Evolutionary conservation across 2,888 invertebrate species (phyloP), one percentile per base, ranked within the genome.

Genomic region (Venustoraphidia nigricollis): DNA sequence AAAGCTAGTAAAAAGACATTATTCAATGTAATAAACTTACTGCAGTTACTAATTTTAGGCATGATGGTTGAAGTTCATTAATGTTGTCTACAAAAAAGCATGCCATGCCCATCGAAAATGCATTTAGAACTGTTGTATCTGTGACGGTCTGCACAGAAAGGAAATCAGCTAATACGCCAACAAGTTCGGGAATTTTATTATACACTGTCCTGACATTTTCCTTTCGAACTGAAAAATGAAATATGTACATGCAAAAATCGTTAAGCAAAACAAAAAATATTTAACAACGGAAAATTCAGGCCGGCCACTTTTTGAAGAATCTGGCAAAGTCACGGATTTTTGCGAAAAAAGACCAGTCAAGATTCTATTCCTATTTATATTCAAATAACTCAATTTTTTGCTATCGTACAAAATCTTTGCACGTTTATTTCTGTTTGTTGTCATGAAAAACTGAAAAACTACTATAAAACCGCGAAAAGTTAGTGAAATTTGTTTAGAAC

Each of bases 1-100:
- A n/a, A n/a, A n/a, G n/a, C n/a, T n/a, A n/a, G n/a, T n/a, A n/a
- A 27, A 6, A 3, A 27, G 27, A 27, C 6, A 27, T 27, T 3
- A 27, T 27, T 27, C 13, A 35, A 45, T 3, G 36, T 36, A 45
- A 38, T 36, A 10, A 10, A 67, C 72, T 71, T 63, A 85, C 85
- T 64, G 86, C 89, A 47, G 95, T 95, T 47, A 97, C 93, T 50
- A 98, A 79, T 64, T 93, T 93, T 60, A 99, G 75, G 47, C 96
- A 87, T 54, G 92, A 88, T 54, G 97, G 76, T 66, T 99, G 98
- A 53, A 99, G 71, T 64, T 97, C 96, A 65, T 91, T 92, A 57
- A 98, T 89, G 62, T 94, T 94, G 69, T 97, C 97, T 9, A 97
- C 96, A 71, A 99, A 99, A 71, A 99, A 98, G 1, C 97, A 93